These are phyloP conservation scores for Hemicordylus capensis DNA, from an alignment of 2,113 vertebrate species.

Conservation along the genomic window DNA sequence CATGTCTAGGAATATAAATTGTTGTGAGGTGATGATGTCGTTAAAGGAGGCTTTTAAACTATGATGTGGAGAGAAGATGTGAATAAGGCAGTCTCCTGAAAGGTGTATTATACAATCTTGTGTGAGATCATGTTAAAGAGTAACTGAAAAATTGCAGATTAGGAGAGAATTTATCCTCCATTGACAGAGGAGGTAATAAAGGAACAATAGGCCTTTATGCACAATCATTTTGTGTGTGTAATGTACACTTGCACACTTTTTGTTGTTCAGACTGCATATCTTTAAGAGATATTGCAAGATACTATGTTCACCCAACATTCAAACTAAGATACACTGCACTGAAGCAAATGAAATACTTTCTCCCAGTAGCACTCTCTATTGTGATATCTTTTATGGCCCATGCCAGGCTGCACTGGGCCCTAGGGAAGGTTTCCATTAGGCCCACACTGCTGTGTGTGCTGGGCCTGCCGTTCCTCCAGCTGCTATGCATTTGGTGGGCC, in stretches of 20 bases:
- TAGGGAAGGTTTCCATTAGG: no score
- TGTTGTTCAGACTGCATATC: background rate
- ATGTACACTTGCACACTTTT: background rate
- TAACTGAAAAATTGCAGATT: background rate
- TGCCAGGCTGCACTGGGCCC: no score
- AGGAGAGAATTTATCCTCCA: background rate
- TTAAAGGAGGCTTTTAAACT: background rate
- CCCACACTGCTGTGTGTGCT: no score
- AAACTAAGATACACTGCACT: background rate
- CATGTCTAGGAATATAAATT: background rate
- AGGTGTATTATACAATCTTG: background rate
- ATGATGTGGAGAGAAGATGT: background rate
- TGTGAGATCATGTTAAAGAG: no score
- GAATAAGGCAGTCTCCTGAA: background rate
- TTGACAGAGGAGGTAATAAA: background rate
- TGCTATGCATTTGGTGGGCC: no score
- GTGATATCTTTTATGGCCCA: no score
- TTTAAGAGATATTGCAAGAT: background rate
- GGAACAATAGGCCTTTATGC: background rate
- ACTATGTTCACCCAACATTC: background rate
- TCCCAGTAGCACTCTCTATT: background rate
- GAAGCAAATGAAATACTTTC: background rate
- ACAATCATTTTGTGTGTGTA: background rate
- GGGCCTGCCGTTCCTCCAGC: no score
- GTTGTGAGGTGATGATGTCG: background rate